phyloP scores from a whole-genome alignment of 2,888 invertebrate genomes.

The Eristalis pertinax region DNA sequence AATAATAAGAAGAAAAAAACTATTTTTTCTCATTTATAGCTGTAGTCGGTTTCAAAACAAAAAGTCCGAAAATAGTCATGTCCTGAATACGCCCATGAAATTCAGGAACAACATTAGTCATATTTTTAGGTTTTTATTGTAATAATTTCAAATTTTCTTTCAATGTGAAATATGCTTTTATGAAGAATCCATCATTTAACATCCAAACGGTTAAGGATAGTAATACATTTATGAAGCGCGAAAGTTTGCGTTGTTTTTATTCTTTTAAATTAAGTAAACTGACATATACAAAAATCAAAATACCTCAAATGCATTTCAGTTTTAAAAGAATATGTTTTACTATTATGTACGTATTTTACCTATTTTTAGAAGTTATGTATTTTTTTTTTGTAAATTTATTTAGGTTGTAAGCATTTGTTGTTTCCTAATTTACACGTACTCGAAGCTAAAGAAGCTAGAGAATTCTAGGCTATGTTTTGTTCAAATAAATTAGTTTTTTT shows the following conservation, averaged over 20 bases:
- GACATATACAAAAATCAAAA: constrained; percentile 79
- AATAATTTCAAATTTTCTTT: constrained; percentile 39
- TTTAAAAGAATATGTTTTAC: constrained; percentile 77
- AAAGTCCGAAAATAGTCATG: constrained; percentile 61
- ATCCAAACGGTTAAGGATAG: constrained; percentile 29
- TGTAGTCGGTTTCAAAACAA: constrained; percentile 42
- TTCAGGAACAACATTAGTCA: constrained; percentile 68
- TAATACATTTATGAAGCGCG: not conserved
- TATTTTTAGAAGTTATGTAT: constrained; percentile 39
- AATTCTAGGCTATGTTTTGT: constrained; percentile 71
- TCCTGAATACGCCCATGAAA: constrained; percentile 60
- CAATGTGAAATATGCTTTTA: constrained; percentile 1
- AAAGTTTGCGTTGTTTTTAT: constrained; percentile 49
- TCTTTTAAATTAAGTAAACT: constrained; percentile 49
- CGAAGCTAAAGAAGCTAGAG: constrained; percentile 71
- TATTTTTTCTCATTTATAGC: constrained; percentile 10
- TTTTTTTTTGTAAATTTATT: constrained; percentile 52
- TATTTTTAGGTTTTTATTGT: constrained; percentile 52
- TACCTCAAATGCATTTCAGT: constrained; percentile 82
- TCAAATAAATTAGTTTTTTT: constrained; percentile 57
- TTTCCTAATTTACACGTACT: constrained; percentile 66
- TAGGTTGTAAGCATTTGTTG: constrained; percentile 56
- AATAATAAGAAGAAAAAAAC: not conserved
- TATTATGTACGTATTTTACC: constrained; percentile 44
- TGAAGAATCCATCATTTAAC: constrained; percentile 5